Percentiles rank a stretch among this genome's conserved stretches.
Evolutionary conservation across 2,888 invertebrate genomes (phyloP).

Genomic region (Unio delphinus): DNA sequence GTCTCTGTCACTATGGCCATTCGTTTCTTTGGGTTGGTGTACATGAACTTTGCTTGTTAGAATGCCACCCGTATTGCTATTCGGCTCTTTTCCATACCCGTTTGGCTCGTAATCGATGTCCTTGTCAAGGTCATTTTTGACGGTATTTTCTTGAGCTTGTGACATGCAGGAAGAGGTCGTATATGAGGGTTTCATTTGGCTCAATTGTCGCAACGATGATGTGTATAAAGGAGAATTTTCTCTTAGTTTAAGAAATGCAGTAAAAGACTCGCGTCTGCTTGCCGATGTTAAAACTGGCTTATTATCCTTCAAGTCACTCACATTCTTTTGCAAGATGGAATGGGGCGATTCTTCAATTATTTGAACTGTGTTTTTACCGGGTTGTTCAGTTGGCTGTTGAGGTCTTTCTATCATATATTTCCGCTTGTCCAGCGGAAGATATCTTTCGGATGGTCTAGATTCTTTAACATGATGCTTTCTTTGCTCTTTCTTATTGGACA

Average conservation of each 20-base stretch:
- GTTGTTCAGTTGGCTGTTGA: background rate
- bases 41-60: too few species aligned
- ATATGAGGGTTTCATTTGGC: too few species aligned
- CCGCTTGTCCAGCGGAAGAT: conserved; percentile 31
- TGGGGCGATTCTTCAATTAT: background rate
- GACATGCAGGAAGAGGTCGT: too few species aligned
- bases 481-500: background rate
- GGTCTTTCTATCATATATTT: conserved; percentile 33
- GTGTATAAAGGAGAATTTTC: conserved; percentile 6
- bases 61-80: too few species aligned
- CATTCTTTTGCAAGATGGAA: background rate
- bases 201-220: conserved; percentile 1
- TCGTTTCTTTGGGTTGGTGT: too few species aligned
- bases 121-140: too few species aligned
- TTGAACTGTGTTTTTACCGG: background rate
- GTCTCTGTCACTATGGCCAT: too few species aligned
- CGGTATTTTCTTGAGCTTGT: too few species aligned
- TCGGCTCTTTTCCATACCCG: too few species aligned
- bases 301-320: too few species aligned
- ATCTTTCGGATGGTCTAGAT: conserved; percentile 4
- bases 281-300: too few species aligned
- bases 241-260: conserved; percentile 19
- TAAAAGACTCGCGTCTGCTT: conserved; percentile 18
- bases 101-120: too few species aligned
- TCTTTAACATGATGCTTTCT: conserved; percentile 6